Evolutionary conservation across 2,888 invertebrate species (phyloP), one percentile per base, ranked within the genome.

Genomic region (Trachelus tabidus): DNA sequence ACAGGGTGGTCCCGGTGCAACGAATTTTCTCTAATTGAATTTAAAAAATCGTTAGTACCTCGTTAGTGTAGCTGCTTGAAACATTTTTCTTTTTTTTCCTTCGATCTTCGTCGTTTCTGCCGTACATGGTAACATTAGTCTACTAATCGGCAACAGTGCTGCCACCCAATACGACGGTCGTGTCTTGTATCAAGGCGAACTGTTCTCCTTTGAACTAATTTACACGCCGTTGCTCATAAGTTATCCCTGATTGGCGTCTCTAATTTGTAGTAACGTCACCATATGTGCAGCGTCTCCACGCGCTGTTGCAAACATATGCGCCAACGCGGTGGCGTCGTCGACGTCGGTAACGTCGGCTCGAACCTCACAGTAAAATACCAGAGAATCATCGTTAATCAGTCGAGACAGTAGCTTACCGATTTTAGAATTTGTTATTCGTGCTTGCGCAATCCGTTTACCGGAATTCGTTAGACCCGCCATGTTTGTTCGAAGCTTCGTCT

Each of bases 201-300:
- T 83, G 84, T 80, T 83, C 83, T 40, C 81, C 83, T 84, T 84
- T 82, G 83, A 85, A 84, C 85, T 84, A 85, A 85, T 85, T 85
- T 83, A 83, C 82, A 80, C 84, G 80, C 81, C 83, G 79, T 82
- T 82, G 85, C 78, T 81, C 84, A 85, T 85, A 85, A 85, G 84
- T 84, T 84, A 85, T 80, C 79, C 40, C 79, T 85, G 84, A 85
- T 85, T 85, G 85, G 85, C 85, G 84, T 84, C 84, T 85, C 84
- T 81, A 85, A 85, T 83, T 84, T 80, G 81, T 79, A 80, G 77
- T 1, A 69, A 33, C 69, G 69, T 69, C 69, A 69, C 30, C 69
- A 69, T 30, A 69, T 69, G 69, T 15, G 69, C 11, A 15, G 12
- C 30, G 30, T 33, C 69, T 69, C 69, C 69, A 33, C 69, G 69